phyloP scores from a whole-genome alignment of 2,113 vertebrate genomes.

The Chloebia gouldiae region DNA sequence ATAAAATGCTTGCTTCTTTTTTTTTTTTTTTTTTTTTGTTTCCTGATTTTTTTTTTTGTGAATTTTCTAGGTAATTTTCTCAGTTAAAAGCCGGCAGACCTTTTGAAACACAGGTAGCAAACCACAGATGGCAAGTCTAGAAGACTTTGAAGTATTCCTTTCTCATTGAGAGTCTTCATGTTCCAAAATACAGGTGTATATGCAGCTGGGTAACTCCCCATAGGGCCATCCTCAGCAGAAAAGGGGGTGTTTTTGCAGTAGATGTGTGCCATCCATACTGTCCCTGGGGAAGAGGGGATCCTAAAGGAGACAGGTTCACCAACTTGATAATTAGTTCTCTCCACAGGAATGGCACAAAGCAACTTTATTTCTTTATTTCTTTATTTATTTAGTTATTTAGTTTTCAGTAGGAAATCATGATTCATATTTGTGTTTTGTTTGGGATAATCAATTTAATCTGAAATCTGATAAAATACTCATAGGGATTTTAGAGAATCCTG shows the following conservation, averaged over 20 bases:
- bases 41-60: neutral
- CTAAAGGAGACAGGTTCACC: neutral
- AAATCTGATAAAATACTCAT: neutral
- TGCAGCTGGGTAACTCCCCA: neutral
- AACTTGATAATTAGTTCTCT: neutral
- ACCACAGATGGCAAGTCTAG: neutral
- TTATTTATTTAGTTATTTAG: neutral
- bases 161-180: neutral
- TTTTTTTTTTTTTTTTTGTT: neutral
- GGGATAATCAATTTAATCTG: neutral
- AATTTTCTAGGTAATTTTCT: neutral
- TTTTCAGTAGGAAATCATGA: neutral
- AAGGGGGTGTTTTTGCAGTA: neutral
- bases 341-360: neutral
- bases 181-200: neutral
- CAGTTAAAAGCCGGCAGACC: neutral
- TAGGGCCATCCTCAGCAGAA: neutral
- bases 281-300: neutral
- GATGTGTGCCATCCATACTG: fast-evolving
- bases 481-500: neutral
- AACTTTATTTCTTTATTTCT: neutral
- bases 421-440: neutral
- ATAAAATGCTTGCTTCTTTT: neutral
- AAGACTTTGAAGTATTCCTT: neutral
- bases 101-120: neutral